Conservation (phyloP, 37 sponge, comb jelly and placozoan species). For the Dysidea cf. avara region DNA sequence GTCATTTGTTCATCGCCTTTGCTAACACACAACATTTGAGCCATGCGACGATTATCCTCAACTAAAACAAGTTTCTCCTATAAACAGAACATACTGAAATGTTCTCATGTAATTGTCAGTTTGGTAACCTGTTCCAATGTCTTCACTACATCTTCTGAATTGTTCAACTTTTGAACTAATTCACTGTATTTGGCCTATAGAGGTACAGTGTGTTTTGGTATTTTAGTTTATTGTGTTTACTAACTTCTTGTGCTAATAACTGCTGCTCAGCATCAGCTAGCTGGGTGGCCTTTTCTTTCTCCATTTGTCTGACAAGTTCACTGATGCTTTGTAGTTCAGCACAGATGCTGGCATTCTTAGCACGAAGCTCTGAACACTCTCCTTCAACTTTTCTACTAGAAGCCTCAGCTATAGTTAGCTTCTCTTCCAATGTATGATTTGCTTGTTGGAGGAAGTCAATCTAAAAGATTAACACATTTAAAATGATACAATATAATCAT, state of each 20-base stretch:
- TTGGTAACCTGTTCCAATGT: too few species aligned
- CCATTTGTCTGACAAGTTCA: constrained; percentile 77
- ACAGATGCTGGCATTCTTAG: constrained; percentile 77
- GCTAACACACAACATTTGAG: constrained; percentile 49
- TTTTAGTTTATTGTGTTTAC: too few species aligned
- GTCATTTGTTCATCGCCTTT: constrained; percentile 61
- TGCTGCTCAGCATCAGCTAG: too few species aligned
- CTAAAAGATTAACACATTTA: constrained; percentile 15
- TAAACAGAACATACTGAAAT: background rate
- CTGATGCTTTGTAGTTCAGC: constrained; percentile 64
- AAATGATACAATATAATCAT: constrained; percentile 4
- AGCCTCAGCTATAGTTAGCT: constrained; percentile 43
- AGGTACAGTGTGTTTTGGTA: background rate
- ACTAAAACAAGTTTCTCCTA: constrained; percentile 23
- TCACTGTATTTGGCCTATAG: too few species aligned
- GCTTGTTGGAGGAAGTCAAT: constrained; percentile 92
- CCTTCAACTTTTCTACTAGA: constrained; percentile 34
- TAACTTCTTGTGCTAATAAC: too few species aligned
- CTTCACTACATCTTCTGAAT: too few species aligned
- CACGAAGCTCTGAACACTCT: constrained; percentile 46
- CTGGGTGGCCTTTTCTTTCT: constrained; percentile 58
- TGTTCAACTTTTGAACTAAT: too few species aligned
- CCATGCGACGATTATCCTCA: constrained; percentile 57
- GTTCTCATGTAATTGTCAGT: background rate
- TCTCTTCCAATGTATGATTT: constrained; percentile 79